Base-by-base conservation (phyloP, 2,797 vertebrate species). In the Bovichtus variegatus region DNA sequence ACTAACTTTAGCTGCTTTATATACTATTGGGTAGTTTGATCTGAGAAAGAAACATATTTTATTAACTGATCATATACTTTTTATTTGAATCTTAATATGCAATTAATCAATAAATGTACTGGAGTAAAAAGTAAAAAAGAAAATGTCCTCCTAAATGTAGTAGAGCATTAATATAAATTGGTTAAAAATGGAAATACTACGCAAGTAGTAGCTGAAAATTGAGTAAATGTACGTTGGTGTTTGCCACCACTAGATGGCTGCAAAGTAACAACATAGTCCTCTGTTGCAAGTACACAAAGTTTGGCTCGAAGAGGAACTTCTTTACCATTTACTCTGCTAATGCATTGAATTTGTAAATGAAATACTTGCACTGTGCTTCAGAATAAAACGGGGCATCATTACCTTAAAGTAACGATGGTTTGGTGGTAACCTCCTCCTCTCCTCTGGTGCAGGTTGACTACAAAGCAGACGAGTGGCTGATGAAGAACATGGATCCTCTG, bases 401-500 rank as follows among this genome's bases (percentile, higher is more conserved):
- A 53, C 58, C 18, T 18, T 46, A 34, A 21, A 47, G 12, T 18
- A 25, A 21, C n/a, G 16, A 2, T 13, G 18, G 12, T 67, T 16
- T 43, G 1, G 4, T 50, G 1, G 7, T 23, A 6, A 21, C 53
- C 12, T 78, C 4, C 53, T 6, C 1, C 6, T 62, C 1, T 58
- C 9, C 18, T 75, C 23, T 81, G 76, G 3, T 84, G 60, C 91
- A 99, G 98, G 98, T 99, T 91, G 98, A 98, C 81, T 99, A 99
- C 86, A 99, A 99, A 88, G 98, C 98, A 0, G 95, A 97, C 0
- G 96, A 96, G 71, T 99, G 98, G 98, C 91, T 99, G 91, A 97
- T 99, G 97, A 99, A 99, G 93, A 99, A 99, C 93, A 99, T 99
- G 98, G 98, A 99, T 89, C 98, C 98, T 0, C 94, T 99, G 82